These are phyloP conservation scores for Bujurquina vittata DNA, from an alignment of 2,113 vertebrate genomes.

Conservation along the genomic window DNA sequence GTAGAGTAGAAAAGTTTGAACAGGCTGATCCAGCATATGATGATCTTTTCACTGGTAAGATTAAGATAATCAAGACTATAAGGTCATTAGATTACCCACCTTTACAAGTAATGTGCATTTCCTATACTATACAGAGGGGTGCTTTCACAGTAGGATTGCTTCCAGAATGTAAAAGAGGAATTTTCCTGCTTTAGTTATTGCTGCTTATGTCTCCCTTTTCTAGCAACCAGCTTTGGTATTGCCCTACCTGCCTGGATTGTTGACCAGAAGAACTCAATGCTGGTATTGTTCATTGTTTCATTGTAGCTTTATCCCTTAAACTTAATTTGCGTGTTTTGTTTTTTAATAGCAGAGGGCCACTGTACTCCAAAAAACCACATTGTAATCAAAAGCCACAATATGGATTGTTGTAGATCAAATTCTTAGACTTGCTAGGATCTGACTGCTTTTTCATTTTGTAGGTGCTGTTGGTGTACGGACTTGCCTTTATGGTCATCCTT, in stretches of 20 bases:
- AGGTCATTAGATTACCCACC: not conserved
- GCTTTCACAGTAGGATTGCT: not conserved
- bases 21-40: not conserved
- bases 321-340: not conserved
- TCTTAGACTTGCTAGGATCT: not conserved
- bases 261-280: slow-evolving; percentile 99
- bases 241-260: slow-evolving; percentile 98
- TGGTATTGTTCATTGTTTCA: slow-evolving; percentile 80
- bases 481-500: slow-evolving; percentile 99
- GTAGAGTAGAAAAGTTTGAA: not conserved
- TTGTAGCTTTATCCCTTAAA: not conserved
- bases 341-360: not conserved
- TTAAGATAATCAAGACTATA: not conserved
- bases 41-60: too few relatives aligned
- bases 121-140: not conserved
- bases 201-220: not conserved
- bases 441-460: slow-evolving; percentile 55
- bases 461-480: slow-evolving; percentile 95
- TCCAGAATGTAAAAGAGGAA: not conserved
- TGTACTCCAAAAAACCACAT: not conserved
- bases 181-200: not conserved
- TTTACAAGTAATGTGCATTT: not conserved
- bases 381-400: not conserved
- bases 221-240: slow-evolving; percentile 96
- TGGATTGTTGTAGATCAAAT: not conserved